These are phyloP conservation scores for Dipodomys ordii DNA, from an alignment of 2,113 vertebrate genomes.

Conservation along the genomic window DNA sequence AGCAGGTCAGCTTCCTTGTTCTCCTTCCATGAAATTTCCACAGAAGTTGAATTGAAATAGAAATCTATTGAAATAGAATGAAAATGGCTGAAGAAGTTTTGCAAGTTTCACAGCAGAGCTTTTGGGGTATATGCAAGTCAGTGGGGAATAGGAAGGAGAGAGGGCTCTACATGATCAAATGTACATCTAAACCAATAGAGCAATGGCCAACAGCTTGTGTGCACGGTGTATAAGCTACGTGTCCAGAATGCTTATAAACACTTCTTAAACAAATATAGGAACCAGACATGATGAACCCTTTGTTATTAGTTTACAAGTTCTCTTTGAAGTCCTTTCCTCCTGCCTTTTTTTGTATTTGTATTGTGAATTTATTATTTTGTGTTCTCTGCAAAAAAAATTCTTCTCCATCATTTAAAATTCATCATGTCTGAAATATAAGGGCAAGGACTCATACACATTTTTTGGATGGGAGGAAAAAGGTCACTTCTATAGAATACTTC, in stretches of 20 bases:
- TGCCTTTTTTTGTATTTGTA: conserved; percentile 17
- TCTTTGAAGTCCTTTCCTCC: neutral
- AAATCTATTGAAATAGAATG: too few relatives aligned
- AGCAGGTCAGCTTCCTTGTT: neutral
- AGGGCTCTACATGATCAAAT: neutral
- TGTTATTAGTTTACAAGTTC: neutral
- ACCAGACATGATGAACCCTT: neutral
- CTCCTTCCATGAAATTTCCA: neutral
- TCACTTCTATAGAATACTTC: neutral
- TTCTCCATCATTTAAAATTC: neutral
- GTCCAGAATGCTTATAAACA: neutral
- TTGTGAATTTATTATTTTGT: neutral
- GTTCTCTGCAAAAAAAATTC: neutral
- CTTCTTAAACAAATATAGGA: neutral
- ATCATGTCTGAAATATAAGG: neutral
- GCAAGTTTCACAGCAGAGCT: neutral
- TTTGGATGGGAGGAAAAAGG: neutral
- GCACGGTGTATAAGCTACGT: neutral
- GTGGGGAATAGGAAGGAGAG: too few relatives aligned
- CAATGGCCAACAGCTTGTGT: neutral
- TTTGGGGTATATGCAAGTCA: neutral
- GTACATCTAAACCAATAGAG: neutral
- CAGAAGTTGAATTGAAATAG: neutral
- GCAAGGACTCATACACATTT: neutral
- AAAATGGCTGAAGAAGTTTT: neutral